Evolutionary conservation across 2,797 vertebrate species (phyloP).

Genomic region (Microhierax caerulescens): DNA sequence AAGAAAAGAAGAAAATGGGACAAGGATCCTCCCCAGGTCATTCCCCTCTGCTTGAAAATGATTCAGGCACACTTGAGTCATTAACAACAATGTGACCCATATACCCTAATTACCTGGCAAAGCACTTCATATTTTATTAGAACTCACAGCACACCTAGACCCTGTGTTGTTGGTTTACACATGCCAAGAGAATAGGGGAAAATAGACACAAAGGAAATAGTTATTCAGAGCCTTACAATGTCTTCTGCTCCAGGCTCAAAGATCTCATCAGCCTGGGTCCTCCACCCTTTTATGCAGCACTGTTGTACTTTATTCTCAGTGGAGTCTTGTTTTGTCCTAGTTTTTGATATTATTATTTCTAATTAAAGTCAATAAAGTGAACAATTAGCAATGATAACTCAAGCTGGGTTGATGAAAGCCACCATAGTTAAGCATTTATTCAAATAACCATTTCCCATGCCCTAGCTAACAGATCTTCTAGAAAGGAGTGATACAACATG

Average conservation of each 20-base stretch:
- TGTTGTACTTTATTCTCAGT: neutral
- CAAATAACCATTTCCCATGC: neutral
- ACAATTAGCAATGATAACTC: neutral
- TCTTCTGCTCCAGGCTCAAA: neutral
- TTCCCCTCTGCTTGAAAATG: neutral
- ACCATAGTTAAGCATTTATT: neutral
- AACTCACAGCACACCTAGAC: neutral
- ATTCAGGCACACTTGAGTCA: neutral
- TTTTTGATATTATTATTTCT: conserved; percentile 17
- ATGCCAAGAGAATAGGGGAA: neutral
- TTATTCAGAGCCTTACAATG: neutral
- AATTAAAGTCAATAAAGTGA: conserved; percentile 1
- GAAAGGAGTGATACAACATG: neutral
- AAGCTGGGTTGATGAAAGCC: neutral
- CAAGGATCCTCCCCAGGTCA: neutral
- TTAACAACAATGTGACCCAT: neutral
- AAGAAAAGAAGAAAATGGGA: neutral
- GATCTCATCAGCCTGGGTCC: neutral
- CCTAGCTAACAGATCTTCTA: neutral
- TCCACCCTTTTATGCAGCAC: neutral
- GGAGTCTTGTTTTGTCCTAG: neutral
- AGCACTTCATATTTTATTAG: neutral
- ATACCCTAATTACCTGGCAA: neutral
- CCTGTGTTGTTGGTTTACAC: neutral
- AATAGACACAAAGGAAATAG: neutral